phyloP scores from a whole-genome alignment of 2,797 vertebrate species.

The Cyclopterus lumpus region DNA sequence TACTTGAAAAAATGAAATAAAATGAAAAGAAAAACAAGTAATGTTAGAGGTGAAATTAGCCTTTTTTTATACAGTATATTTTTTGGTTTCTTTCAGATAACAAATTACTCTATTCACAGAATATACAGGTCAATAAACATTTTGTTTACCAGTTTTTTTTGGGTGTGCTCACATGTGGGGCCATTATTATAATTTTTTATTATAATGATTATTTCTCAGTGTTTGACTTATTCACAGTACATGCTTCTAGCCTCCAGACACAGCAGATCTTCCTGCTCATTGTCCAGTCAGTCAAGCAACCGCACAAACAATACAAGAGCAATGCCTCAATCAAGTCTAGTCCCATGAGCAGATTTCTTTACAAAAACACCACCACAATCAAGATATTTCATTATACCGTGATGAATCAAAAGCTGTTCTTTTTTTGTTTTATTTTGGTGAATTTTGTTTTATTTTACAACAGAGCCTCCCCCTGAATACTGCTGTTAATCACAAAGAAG shows the following conservation, averaged over 20 bases:
- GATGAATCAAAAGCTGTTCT: constrained; percentile 42
- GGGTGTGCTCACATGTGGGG: constrained; percentile 50
- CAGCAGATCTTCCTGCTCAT: constrained; percentile 18
- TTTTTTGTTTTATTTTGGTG: constrained; percentile 2
- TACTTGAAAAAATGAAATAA: constrained; percentile 34
- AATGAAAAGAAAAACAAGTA: constrained; percentile 20
- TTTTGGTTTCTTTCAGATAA: constrained; percentile 78
- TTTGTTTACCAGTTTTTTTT: constrained; percentile 58
- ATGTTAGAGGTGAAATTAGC: constrained; percentile 62
- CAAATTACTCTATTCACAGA: constrained; percentile 80
- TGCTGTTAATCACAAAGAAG: constrained; percentile 52
- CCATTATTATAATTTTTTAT: constrained; percentile 34
- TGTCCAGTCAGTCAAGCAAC: constrained; percentile 50
- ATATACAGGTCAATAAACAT: constrained; percentile 77
- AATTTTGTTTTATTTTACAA: constrained; percentile 36
- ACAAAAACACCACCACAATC: constrained; percentile 52
- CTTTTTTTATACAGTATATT: constrained; percentile 70
- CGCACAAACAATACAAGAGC: constrained; percentile 43
- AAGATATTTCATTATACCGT: constrained; percentile 13
- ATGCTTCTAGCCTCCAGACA: constrained; percentile 45
- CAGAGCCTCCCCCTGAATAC: constrained; percentile 57
- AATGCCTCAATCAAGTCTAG: constrained; percentile 37
- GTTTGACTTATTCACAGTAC: constrained; percentile 81
- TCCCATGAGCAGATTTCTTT: constrained; percentile 34
- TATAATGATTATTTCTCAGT: constrained; percentile 69